Evolutionary conservation across 2,113 vertebrate genomes (phyloP).

Genomic region (Tiliqua scincoides): DNA sequence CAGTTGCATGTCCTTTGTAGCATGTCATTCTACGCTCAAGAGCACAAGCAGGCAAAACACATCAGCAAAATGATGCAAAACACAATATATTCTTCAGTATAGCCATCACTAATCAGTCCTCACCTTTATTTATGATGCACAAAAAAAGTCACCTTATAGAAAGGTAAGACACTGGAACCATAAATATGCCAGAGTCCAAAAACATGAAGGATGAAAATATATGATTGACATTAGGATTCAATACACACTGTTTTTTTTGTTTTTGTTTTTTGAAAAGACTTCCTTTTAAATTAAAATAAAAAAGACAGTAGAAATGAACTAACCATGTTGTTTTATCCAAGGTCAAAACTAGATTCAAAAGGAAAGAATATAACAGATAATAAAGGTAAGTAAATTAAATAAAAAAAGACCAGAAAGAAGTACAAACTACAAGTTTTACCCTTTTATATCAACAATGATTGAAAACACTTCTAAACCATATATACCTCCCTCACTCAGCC

Average conservation of each 20-base stretch:
- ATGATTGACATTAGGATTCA: background rate
- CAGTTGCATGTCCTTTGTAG: background rate
- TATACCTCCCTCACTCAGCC: no score
- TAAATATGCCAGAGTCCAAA: background rate
- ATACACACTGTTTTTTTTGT: background rate
- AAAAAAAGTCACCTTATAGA: background rate
- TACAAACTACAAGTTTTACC: background rate
- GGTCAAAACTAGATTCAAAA: background rate
- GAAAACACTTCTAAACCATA: background rate
- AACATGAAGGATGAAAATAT: background rate
- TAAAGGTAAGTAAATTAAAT: background rate
- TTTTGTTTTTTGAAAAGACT: background rate
- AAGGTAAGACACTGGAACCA: background rate
- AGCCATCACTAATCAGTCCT: background rate
- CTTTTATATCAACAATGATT: background rate
- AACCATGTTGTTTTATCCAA: background rate
- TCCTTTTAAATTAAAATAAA: background rate
- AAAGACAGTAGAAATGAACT: background rate
- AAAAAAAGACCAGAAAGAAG: background rate
- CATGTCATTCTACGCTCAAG: background rate
- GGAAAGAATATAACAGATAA: background rate
- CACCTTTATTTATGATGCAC: background rate
- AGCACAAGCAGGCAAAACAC: background rate
- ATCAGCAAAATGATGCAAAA: background rate
- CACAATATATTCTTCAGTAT: background rate